Evolutionary conservation across 2,113 vertebrate genomes (phyloP), one percentile per base, ranked within the genome.

Genomic region (Dipodomys ordii): DNA sequence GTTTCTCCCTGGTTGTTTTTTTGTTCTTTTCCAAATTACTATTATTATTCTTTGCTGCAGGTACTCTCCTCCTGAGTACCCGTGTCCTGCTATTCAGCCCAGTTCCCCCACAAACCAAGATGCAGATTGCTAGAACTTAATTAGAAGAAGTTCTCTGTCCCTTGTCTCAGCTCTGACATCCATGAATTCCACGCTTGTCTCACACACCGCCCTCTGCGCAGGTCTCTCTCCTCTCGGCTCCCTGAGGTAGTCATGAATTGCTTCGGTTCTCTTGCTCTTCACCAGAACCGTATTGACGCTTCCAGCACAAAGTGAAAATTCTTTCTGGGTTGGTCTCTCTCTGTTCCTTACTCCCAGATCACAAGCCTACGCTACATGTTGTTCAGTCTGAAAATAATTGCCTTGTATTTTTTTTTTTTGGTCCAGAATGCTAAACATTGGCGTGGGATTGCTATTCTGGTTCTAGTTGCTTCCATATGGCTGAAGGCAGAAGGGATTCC

Each of bases 351-450:
- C 46, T 64, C 49, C 62, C 39, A 60, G 46, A 81, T 35, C 69
- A 64, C 3, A 91, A 18, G 46, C 10, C 15, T 30, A 64, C 49
- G 77, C 18, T 68, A 12, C n/a, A 32, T 82, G 25, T 39, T 76
- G 30, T 82, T 76, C 44, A 68, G 8, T 76, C 69, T 77, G 35
- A 87, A 82, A 87, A 91, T 77, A 91, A 62, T 69, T 82, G 25
- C 35, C 49, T 49, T 62, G 28, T 62, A 19, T 81, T 35, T 81
- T 73, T 62, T 69, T 57, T 57, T 57, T 16, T 57, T 11, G 12
- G 32, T 94, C 71, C 15, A 35, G 28, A 49, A 82, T 76, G 81
- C 68, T 44, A 73, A 94, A 32, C 35, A 87, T 87, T 62, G 49
- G 30, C 10, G n/a, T 71, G 23, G 57, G 28, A 35, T 44, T 80